Conservation (phyloP, 1,140 invertebrate species). For the Metopolophium dirhodum region DNA sequence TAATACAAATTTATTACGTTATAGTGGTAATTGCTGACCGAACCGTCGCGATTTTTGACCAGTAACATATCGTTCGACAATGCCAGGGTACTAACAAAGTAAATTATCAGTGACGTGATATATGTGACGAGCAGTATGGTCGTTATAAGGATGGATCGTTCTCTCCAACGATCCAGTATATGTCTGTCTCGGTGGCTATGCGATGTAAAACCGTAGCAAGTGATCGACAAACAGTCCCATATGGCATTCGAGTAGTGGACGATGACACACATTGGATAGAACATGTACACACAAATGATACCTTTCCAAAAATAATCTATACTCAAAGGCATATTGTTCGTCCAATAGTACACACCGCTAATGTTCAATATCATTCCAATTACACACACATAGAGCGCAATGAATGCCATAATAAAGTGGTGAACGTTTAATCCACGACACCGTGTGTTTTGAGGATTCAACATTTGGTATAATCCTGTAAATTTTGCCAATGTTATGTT, state of each 20-base stretch:
- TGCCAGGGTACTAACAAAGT: too few relatives aligned
- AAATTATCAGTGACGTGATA: too few relatives aligned
- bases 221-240: not conserved
- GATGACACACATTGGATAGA: not conserved
- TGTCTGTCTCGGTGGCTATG: not conserved
- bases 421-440: not conserved
- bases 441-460: not conserved
- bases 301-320: not conserved
- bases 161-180: not conserved
- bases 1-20: not conserved
- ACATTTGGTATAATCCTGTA: not conserved
- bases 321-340: not conserved
- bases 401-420: fast-evolving
- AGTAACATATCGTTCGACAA: too few relatives aligned
- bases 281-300: not conserved
- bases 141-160: not conserved
- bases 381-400: not conserved
- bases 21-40: not conserved
- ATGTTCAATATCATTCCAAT: not conserved
- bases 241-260: not conserved
- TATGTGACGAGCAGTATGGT: fast-evolving
- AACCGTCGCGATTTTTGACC: not conserved
- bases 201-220: not conserved
- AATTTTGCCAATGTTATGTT: not conserved
- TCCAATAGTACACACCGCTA: not conserved